These are phyloP conservation scores for Halisarca cf. caerulea DNA, from an alignment of 37 sponge, comb jelly and placozoan genomes.

Conservation along the genomic window DNA sequence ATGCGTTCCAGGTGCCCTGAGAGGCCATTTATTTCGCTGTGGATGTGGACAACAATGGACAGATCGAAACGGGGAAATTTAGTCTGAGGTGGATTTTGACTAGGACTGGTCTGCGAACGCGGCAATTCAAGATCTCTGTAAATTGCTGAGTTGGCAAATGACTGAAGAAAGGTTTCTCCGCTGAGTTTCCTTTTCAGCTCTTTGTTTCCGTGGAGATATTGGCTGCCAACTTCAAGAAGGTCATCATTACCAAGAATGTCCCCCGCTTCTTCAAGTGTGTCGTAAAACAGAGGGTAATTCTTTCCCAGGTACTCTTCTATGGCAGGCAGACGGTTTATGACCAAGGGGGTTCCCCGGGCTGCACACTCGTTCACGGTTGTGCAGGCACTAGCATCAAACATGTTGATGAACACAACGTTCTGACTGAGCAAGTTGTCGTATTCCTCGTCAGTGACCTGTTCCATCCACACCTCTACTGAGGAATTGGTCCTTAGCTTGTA, in stretches of 20 bases:
- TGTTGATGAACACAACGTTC: slow-evolving; percentile 57
- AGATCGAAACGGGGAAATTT: slow-evolving; percentile 45
- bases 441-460: slow-evolving; percentile 39
- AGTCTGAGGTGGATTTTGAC: slow-evolving; percentile 20
- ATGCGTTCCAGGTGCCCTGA: slow-evolving; percentile 30
- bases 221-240: slow-evolving; percentile 18
- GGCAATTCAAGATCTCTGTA: slow-evolving; percentile 49
- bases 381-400: slow-evolving; percentile 52
- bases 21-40: slow-evolving; percentile 46
- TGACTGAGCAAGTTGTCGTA: slow-evolving; percentile 54
- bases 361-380: slow-evolving; percentile 62
- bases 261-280: slow-evolving; percentile 48
- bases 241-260: slow-evolving; percentile 25
- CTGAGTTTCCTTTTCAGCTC: neutral
- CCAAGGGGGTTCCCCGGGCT: slow-evolving; percentile 42
- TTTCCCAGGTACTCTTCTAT: slow-evolving; percentile 54
- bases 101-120: slow-evolving; percentile 3
- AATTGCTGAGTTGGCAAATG: slow-evolving; percentile 34
- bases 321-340: slow-evolving; percentile 59
- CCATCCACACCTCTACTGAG: slow-evolving; percentile 20
- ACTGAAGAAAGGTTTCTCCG: slow-evolving; percentile 25
- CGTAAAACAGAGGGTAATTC: slow-evolving; percentile 57
- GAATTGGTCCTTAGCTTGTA: slow-evolving; percentile 29
- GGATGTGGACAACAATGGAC: slow-evolving; percentile 28
- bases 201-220: too few species aligned